Base-by-base conservation (phyloP, 2,888 invertebrate species). In the Drosophila longiperda region DNA sequence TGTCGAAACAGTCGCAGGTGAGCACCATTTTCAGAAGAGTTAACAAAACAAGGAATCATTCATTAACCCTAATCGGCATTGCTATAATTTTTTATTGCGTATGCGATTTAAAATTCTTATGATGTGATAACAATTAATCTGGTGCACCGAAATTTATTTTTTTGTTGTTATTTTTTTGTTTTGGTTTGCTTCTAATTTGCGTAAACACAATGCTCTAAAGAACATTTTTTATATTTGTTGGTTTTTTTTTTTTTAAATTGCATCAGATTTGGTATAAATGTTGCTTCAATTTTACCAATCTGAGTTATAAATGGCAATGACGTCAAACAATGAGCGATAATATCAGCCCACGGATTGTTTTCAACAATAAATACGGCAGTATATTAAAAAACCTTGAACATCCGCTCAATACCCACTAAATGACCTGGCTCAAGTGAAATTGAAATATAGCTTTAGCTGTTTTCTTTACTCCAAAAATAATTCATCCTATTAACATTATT, bases 1-100 rank as follows among this genome's bases (percentile, higher is more conserved):
- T 42, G 42, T 52, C 26, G 68, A 69, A 38, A 32, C 62, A 20
- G 42, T 36, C 54, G 20, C 66, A 82, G 85, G 85, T 86, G 86
- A 77, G 75, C 61, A 40, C 49, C 29, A 15, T 42, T 23, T n/a
- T 40, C 42, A 12, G 36, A 40, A 15, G 6, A 26, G 32, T 45
- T 45, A 2, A 20, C 55, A 26, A 26, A 17, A 17, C 54, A 4
- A 2, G 5, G 15, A 34, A 52, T 32, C 49, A 67, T 63, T 60
- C 60, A 68, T 42, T 74, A 36, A 53, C 49, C 40, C 49, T 45
- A 49, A 54, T 73, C 75, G 48, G 12, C 15, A 15, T 20, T 45
- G 1, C 6, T n/a, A 1, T n/a, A 12, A 26, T 32, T 50, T 12
- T 3, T 33, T 23, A 20, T n/a, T 42, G 15, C 17, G 53, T 17